Conservation (phyloP, 2,888 invertebrate genomes). For the Andrena trimmerana region DNA sequence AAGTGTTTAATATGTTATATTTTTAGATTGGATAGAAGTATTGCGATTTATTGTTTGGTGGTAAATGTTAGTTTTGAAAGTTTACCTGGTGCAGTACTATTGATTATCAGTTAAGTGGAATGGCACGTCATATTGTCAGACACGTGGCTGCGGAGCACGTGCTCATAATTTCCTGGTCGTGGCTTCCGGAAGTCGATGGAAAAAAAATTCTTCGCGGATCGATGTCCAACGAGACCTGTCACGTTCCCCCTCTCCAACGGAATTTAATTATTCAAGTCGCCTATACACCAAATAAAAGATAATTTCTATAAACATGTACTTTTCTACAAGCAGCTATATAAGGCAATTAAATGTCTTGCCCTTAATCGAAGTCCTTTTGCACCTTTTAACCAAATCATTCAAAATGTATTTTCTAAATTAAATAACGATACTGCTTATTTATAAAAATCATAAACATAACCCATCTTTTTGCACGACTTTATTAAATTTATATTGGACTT, state of each 20-base stretch:
- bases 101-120: conserved; percentile 27
- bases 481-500: background rate
- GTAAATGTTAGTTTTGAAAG: background rate
- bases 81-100: background rate
- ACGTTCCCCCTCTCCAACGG: background rate
- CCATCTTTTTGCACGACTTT: background rate
- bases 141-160: conserved; percentile 40
- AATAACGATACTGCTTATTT: background rate
- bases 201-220: conserved; percentile 69
- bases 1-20: too few relatives aligned
- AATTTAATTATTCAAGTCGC: too few relatives aligned
- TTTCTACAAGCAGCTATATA: background rate
- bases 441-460: background rate
- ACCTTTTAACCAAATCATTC: background rate
- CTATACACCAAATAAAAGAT: background rate
- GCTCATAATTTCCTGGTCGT: conserved; percentile 80
- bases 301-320: background rate
- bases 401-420: background rate
- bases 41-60: background rate
- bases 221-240: conserved; percentile 9
- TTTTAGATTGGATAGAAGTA: too few relatives aligned
- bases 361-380: background rate
- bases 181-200: conserved; percentile 75
- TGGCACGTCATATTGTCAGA: conserved; percentile 30
- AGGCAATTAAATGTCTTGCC: background rate